phyloP scores from a whole-genome alignment of 2,888 invertebrate genomes.

The Eurois occulta region DNA sequence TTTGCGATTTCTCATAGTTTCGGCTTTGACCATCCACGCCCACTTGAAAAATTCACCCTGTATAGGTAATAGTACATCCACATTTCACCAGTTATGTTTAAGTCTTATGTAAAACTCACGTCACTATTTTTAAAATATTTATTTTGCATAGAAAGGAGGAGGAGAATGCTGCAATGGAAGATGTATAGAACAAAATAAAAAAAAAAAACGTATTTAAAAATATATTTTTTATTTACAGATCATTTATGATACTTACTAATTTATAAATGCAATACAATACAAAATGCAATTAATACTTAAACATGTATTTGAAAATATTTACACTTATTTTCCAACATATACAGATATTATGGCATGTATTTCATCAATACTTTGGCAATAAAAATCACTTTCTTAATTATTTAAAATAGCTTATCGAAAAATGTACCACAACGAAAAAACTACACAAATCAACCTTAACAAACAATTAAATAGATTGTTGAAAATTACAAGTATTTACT shows the following conservation, averaged over 20 bases:
- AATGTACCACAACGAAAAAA: not conserved
- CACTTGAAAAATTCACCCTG: no score
- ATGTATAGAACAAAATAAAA: not conserved
- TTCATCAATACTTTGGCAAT: conserved; percentile 40
- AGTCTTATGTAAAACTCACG: no score
- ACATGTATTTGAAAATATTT: conserved; percentile 5
- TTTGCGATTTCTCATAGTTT: no score
- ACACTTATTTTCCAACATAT: conserved; percentile 12
- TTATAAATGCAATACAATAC: conserved; percentile 24
- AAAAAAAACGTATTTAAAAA: not conserved
- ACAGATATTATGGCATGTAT: conserved; percentile 1
- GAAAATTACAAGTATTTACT: conserved; percentile 66
- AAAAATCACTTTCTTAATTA: not conserved
- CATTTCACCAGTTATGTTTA: no score
- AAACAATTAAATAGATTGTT: not conserved
- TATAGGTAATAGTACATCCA: no score
- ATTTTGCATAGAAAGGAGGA: no score
- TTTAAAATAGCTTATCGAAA: not conserved
- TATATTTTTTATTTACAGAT: conserved; percentile 3
- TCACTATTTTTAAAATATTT: no score
- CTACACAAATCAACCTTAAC: not conserved
- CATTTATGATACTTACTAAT: not conserved
- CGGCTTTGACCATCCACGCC: no score
- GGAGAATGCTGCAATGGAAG: no score
- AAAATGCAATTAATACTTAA: conserved; percentile 5